phyloP scores from a whole-genome alignment of 2,888 invertebrate species.

The Drosophila prostipennis region DNA sequence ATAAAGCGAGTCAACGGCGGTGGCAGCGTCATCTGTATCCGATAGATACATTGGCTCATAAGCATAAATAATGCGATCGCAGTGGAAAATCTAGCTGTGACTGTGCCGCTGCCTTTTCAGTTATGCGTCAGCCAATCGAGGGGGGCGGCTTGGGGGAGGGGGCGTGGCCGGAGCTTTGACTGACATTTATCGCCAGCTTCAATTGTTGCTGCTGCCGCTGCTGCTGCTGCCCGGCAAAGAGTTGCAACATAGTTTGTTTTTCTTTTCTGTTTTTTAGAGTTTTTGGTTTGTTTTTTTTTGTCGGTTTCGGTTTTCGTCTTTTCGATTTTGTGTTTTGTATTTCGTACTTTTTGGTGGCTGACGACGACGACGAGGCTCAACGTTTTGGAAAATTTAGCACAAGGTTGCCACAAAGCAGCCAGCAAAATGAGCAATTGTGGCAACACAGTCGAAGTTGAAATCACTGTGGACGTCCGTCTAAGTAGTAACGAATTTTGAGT shows the following conservation, averaged over 20 bases:
- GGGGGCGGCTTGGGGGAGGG: slow-evolving; percentile 14
- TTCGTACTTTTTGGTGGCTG: slow-evolving; percentile 34
- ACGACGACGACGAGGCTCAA: slow-evolving; percentile 61
- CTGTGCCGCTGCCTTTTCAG: slow-evolving; percentile 54
- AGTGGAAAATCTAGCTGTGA: slow-evolving; percentile 70
- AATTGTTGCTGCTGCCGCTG: slow-evolving; percentile 45
- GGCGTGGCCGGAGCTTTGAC: slow-evolving; percentile 67
- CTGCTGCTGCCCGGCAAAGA: slow-evolving; percentile 21
- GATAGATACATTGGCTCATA: slow-evolving; percentile 75
- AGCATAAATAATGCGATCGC: slow-evolving; percentile 78
- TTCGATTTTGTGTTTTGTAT: slow-evolving; percentile 33
- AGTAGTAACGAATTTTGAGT: too few relatives aligned
- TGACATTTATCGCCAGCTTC: slow-evolving; percentile 77
- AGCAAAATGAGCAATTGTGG: slow-evolving; percentile 80
- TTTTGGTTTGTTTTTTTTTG: slow-evolving; percentile 26
- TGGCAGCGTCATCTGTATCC: slow-evolving; percentile 60
- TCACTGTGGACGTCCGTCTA: too few relatives aligned
- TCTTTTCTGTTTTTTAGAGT: slow-evolving; percentile 31
- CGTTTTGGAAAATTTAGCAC: slow-evolving; percentile 81
- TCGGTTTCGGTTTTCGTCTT: slow-evolving; percentile 20
- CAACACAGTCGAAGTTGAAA: slow-evolving; percentile 55
- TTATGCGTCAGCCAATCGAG: slow-evolving; percentile 45
- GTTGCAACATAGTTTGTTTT: slow-evolving; percentile 52
- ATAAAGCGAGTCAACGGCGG: slow-evolving; percentile 50
- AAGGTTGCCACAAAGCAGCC: slow-evolving; percentile 70